A percentile compares a stretch with the other conserved stretches of the same genome.
phyloP scores from a whole-genome alignment of 2,113 vertebrate species.

The Pygathrix nemaeus region DNA sequence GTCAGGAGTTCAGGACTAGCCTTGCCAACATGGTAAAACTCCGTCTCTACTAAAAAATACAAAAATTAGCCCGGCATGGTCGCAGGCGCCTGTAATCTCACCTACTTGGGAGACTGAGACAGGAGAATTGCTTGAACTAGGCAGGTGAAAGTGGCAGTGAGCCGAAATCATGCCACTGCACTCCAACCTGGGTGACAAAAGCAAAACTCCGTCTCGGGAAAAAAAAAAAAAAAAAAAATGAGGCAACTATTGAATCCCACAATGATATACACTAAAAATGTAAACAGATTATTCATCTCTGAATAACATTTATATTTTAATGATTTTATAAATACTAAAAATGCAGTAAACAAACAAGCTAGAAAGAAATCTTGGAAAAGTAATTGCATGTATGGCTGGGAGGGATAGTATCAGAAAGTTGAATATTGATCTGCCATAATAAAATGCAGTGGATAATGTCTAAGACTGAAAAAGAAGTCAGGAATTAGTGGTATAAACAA shows the following conservation, averaged over 20 bases:
- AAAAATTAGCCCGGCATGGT: no score
- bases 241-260: background rate
- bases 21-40: no score
- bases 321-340: background rate
- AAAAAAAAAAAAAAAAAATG: no score
- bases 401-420: background rate
- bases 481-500: background rate
- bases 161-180: no score
- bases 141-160: no score
- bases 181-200: no score
- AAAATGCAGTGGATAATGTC: background rate
- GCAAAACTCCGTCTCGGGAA: rapidly evolving
- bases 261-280: background rate
- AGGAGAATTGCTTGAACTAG: no score
- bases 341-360: background rate
- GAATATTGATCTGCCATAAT: background rate
- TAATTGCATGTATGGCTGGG: background rate
- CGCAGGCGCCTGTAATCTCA: no score
- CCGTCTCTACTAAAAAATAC: no score
- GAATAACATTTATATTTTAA: background rate
- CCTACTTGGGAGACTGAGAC: no score
- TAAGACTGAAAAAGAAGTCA: background rate
- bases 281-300: background rate
- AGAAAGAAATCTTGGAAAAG: background rate
- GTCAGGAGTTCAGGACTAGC: no score